Evolutionary conservation across 2,888 invertebrate species (phyloP), one percentile per base, ranked within the genome.

Genomic region (Temnothorax ravouxi): DNA sequence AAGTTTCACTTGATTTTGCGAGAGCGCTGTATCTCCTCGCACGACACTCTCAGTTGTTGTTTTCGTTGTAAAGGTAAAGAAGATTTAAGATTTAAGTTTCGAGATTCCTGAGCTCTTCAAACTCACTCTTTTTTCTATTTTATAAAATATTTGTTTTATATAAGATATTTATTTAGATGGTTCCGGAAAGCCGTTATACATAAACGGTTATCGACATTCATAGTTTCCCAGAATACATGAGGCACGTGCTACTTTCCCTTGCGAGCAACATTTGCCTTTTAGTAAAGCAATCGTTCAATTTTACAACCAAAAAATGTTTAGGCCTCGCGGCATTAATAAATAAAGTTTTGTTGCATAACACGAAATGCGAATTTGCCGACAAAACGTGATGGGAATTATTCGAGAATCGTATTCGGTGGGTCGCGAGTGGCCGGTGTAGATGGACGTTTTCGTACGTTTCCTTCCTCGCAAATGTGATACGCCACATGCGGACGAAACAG

Each of bases 281-380:
- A 25, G 11, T 52, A n/a, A 15, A 52, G 11, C n/a, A 25, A 38
- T 72, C 54, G 2, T 8, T 21, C 18, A 0, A 11, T 56, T 3
- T 66, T 2, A 21, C 25, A 47, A 59, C 11, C 1, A 34, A 25
- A 71, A 56, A 71, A 3, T 15, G n/a, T 56, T 47, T 34, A 13
- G 6, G 18, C 5, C n/a, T 21, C 47, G 56, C 59, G 18, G 47
- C 3, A 21, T 71, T 71, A 79, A 61, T 61, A 80, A 59, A 71
- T 80, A 50, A 79, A 50, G 38, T 71, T 61, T 15, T 1, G 3
- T 25, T 29, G 38, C 11, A 2, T 15, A 38, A 4, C 38, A 6
- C 50, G 18, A 80, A 79, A 79, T 47, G 34, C 21, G 72, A 61
- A 61, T 80, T 80, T 80, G 72, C 41, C 61, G 72, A n/a, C 47